Conservation (phyloP, 2,797 vertebrate species). For the Mergus octosetaceus region DNA sequence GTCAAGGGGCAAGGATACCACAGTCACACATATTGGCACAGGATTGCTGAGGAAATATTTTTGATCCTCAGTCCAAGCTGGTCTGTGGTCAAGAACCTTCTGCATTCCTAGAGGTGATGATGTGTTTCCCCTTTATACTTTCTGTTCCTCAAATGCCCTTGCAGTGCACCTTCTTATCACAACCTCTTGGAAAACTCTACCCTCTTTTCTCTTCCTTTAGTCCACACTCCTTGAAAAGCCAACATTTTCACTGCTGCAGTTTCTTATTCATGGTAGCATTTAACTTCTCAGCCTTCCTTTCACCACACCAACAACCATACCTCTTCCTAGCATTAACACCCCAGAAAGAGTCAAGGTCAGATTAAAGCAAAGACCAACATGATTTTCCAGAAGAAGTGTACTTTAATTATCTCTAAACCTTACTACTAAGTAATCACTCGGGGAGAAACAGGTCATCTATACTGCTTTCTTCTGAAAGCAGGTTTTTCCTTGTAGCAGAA, state of each 20-base stretch:
- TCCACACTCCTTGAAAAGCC: neutral
- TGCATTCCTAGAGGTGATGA: neutral
- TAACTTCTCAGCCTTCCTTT: neutral
- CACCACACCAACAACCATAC: neutral
- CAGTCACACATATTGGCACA: neutral
- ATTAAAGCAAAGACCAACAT: neutral
- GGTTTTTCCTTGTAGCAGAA: neutral
- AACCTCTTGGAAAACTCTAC: neutral
- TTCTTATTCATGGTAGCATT: neutral
- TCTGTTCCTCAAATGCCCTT: neutral
- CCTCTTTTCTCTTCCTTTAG: neutral
- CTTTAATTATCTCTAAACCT: neutral
- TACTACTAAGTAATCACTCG: neutral
- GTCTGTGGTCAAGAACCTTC: neutral
- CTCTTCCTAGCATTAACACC: neutral
- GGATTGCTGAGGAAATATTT: neutral
- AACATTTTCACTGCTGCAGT: neutral
- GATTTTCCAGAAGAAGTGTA: neutral
- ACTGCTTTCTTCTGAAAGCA: neutral
- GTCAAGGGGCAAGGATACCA: neutral
- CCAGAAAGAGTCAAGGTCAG: neutral
- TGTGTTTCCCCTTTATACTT: neutral
- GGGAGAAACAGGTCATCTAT: neutral
- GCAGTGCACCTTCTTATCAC: neutral
- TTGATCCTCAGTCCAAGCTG: conserved; percentile 10